Base-by-base conservation (phyloP, 2,888 invertebrate species). In the Saturnia pavonia region DNA sequence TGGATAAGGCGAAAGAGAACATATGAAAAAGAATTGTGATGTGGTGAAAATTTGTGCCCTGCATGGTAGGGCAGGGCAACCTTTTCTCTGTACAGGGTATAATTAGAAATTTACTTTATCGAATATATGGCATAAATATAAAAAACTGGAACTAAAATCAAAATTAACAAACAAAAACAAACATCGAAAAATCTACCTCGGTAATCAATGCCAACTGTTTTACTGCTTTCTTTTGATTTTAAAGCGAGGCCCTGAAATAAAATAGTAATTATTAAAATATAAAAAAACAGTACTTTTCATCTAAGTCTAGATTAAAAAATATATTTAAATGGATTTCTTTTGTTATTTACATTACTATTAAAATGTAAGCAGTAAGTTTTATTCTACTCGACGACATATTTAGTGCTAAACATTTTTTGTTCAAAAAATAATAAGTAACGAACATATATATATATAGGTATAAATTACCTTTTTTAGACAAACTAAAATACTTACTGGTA, bases 151-250 rank as follows among this genome's bases (percentile, higher is more conserved):
- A n/a, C 22, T 54, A 8, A 70, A 63, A 72, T n/a, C 14, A 69
- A 67, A 68, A 48, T 48, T 22, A 42, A 3, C 27, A 14, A 48
- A 60, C 22, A 57, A 57, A 25, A 51, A 40, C 69, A 81, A 54
- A 9, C 11, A 54, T 22, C 43, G 43, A 43, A 43, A 54, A 22
- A 22, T n/a, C 11, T 83, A 92, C 92, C 91, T 85, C 92, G 82
- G 66, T 91, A 93, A 77, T 93, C 92, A 70, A 91, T 89, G 43
- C 92, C 92, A 73, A 87, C 82, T 9, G 91, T 92, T 83, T 91
- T 91, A 69, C 83, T 88, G 76, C 84, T 87, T 57, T 92, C 92
- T 69, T 86, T 88, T 9, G 87, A 76, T 81, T 89, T 91, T 34
- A 93, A 77, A n/a, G 86, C 91, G 12, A 91, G 77, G 2, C 92